Evolutionary conservation across 2,797 vertebrate genomes (phyloP).

Genomic region (Sebastes iracundus): DNA sequence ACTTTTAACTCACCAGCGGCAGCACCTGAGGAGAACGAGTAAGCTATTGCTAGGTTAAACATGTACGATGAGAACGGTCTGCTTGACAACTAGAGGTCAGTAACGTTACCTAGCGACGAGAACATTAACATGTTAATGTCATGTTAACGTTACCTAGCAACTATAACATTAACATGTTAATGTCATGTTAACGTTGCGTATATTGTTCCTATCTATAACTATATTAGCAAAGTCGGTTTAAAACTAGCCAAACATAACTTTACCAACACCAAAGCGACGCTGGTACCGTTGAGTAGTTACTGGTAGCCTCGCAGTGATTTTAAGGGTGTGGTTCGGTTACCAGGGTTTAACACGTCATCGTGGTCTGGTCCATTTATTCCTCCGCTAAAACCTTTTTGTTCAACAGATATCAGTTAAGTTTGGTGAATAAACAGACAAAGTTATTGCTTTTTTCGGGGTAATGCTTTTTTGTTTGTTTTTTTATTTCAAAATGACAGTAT

Average conservation of each 20-base stretch:
- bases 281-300: rapidly evolving
- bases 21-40: not conserved
- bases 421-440: not conserved
- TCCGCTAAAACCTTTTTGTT: not conserved
- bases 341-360: not conserved
- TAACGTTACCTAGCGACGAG: not conserved
- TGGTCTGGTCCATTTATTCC: not conserved
- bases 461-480: too few relatives aligned
- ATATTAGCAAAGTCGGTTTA: not conserved
- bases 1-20: not conserved
- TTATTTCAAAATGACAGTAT: too few relatives aligned
- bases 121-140: not conserved
- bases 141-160: not conserved
- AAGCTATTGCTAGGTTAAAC: too few relatives aligned
- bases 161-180: not conserved
- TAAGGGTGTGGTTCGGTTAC: not conserved
- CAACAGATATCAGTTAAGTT: not conserved
- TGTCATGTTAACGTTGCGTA: not conserved
- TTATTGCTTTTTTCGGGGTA: not conserved
- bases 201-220: not conserved
- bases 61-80: not conserved
- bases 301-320: not conserved
- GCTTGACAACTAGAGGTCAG: not conserved
- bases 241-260: not conserved
- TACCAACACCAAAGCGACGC: not conserved